phyloP scores from a whole-genome alignment of 2,888 invertebrate genomes.

The Nomada flava region DNA sequence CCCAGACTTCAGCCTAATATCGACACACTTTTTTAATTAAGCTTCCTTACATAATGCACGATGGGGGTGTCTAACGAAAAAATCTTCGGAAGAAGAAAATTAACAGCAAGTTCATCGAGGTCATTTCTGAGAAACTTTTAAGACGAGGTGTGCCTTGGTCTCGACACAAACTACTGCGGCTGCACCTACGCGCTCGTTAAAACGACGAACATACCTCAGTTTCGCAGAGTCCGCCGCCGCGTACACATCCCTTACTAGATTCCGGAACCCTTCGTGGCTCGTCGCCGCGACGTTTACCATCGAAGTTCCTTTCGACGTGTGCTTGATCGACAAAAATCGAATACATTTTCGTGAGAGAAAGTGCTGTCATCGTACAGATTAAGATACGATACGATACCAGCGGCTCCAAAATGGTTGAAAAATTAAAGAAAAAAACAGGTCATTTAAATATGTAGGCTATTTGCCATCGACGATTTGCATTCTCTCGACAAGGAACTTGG shows the following conservation, averaged over 20 bases:
- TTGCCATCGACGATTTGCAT: background rate
- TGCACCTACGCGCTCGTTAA: constrained; percentile 64
- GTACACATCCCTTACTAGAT: constrained; percentile 68
- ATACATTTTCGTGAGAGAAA: background rate
- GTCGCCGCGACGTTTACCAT: constrained; percentile 14
- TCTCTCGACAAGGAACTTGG: too few species aligned
- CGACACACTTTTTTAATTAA: background rate
- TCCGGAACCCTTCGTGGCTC: constrained; percentile 1
- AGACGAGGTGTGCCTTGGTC: constrained; percentile 4
- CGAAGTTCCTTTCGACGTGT: background rate
- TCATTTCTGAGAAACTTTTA: constrained; percentile 13
- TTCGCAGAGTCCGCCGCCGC: constrained; percentile 75
- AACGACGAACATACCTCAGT: constrained; percentile 74
- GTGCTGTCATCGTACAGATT: background rate
- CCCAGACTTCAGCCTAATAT: background rate
- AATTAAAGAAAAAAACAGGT: background rate
- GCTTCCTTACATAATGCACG: background rate
- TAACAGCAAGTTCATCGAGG: constrained; percentile 17
- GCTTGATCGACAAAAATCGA: background rate
- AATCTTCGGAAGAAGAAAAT: background rate
- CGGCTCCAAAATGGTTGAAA: too few species aligned
- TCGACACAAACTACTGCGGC: constrained; percentile 17
- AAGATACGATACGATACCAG: background rate
- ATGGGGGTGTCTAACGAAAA: background rate
- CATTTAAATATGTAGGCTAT: background rate